Evolutionary conservation across 2,797 vertebrate genomes (phyloP), one percentile per base, ranked within the genome.

Genomic region (Ambastaia sidthimunki): DNA sequence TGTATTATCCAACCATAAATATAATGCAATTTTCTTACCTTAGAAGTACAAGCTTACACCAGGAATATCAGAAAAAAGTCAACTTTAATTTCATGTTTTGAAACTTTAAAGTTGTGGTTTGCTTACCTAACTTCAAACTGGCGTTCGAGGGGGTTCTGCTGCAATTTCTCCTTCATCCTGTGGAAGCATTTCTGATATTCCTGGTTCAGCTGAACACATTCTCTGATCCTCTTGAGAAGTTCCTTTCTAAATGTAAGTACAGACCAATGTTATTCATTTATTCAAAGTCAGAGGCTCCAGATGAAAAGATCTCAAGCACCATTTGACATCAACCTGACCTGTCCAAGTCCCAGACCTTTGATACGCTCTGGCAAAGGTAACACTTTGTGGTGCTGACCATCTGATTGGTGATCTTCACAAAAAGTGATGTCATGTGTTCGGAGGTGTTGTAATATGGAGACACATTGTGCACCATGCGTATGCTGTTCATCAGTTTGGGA

Each of bases 341-440:
- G 86, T 92, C 90, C 80, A 91, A 90, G 76, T 95, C 93, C 95
- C 95, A 96, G 86, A 95, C 84, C 71, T 85, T 92, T 25, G 85
- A 85, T 75, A 92, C 92, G 13, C 89, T 94, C 82, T 93, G 90
- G 55, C 37, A 72, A 23, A 96, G 89, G 84, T 94, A 92, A 0
- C 23, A 80, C 86, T 93, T 94, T 88, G 94, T 94, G 21, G 90
- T 93, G 79, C 82, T 89, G 86, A 95, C 92, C 93, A 96, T 95
- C 88, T 95, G 95, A 88, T 96, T 96, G 59, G 95, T 96, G 87
- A 96, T 90, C 88, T 95, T 96, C 37, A 95, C 91, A 81, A 96
- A 94, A 84, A 96, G 93, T 0, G 94, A 93, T 3, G 93, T 96
- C 92, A 94, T 93, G 47, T 80, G 84, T 84, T 96, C 94, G 1